phyloP scores from a whole-genome alignment of 2,113 vertebrate species.

The Tauraco erythrolophus region DNA sequence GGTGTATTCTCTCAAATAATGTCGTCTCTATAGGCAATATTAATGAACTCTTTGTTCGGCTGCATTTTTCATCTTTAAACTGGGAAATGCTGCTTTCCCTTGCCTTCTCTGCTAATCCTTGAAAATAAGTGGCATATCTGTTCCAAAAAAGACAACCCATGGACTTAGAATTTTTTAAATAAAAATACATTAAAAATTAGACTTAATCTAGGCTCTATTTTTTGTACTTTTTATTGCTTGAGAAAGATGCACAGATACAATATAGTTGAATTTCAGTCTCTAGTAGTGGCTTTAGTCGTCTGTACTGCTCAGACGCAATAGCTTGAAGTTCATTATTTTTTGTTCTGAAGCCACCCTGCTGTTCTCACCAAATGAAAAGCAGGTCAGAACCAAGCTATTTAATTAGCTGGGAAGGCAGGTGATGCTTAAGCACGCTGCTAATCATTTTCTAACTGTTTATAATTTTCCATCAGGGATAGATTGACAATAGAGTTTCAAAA shows the following conservation, averaged over 20 bases:
- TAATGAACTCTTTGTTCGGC: neutral
- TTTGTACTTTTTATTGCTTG: neutral
- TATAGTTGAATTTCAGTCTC: neutral
- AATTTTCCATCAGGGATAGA: neutral
- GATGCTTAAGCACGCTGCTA: slow-evolving; percentile 15
- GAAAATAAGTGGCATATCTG: neutral
- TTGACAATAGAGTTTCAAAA: neutral
- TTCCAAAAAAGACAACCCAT: neutral
- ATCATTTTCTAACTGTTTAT: slow-evolving; percentile 6
- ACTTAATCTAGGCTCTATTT: neutral
- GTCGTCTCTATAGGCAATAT: neutral
- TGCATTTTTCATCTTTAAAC: neutral
- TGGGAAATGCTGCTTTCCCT: neutral
- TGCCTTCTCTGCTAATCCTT: neutral
- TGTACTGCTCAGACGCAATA: neutral
- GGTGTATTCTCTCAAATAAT: neutral
- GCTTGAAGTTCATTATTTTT: slow-evolving; percentile 61
- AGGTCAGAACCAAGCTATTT: slow-evolving; percentile 46
- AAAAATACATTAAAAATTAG: neutral
- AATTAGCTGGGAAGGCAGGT: slow-evolving; percentile 50
- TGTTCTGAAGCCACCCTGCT: slow-evolving; percentile 38
- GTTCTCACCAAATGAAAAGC: slow-evolving; percentile 32
- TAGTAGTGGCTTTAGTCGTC: neutral
- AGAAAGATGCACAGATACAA: neutral
- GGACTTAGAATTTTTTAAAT: neutral